These are phyloP conservation scores for Dendrophyllia cribrosa DNA, from an alignment of 64 coral and sea anemone species.

Conservation along the genomic window DNA sequence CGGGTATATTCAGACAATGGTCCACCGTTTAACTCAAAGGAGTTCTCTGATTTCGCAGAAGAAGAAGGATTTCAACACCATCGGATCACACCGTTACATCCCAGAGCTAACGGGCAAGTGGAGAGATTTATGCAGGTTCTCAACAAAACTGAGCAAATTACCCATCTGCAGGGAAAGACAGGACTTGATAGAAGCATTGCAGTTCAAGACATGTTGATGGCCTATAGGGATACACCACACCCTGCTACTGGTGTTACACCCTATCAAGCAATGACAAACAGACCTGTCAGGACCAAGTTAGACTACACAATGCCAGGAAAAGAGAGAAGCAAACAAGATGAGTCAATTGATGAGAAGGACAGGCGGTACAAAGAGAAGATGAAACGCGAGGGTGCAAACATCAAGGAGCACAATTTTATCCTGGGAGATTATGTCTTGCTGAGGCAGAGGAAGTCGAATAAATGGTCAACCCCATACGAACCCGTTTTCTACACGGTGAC, in stretches of 20 bases:
- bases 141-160: slow-evolving; percentile 72
- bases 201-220: slow-evolving; percentile 55
- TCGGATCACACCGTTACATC: slow-evolving; percentile 26
- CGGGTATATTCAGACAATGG: neutral
- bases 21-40: neutral
- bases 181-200: slow-evolving; percentile 11
- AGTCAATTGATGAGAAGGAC: neutral
- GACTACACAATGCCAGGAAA: neutral
- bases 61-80: slow-evolving; percentile 59
- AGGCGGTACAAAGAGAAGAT: neutral
- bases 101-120: slow-evolving; percentile 33
- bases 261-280: slow-evolving; percentile 53
- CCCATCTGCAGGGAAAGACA: slow-evolving; percentile 48
- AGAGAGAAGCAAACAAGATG: neutral
- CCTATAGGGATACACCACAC: slow-evolving; percentile 58
- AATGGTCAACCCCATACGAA: slow-evolving; percentile 56
- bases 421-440: slow-evolving; percentile 49
- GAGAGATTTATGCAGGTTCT: slow-evolving; percentile 59
- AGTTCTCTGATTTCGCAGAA: neutral
- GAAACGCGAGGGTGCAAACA: slow-evolving; percentile 16
- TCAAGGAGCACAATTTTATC: slow-evolving; percentile 36
- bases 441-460: slow-evolving; percentile 33
- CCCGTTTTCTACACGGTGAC: slow-evolving; percentile 64
- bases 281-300: slow-evolving; percentile 44
- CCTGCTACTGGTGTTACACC: slow-evolving; percentile 43